Evolutionary conservation across 2,888 invertebrate species (phyloP), one percentile per base, ranked within the genome.

Genomic region (Polia nebulosa): DNA sequence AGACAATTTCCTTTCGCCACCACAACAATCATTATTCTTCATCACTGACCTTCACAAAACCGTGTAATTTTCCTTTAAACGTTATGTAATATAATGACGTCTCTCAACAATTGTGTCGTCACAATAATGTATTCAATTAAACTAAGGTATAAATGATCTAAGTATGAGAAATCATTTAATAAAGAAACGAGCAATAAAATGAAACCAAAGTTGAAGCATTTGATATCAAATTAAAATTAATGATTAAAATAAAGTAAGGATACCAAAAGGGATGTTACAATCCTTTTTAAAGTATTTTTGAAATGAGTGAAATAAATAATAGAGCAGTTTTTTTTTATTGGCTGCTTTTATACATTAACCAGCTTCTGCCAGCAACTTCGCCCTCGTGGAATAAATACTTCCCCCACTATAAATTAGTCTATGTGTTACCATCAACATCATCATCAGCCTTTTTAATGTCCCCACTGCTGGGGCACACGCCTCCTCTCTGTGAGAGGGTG

Each of bases 71-170:
- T 80, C 80, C 67, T 59, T 8, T 51, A 13, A 71, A 55, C 44
- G 15, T 71, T 67, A 65, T 51, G 53, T 57, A 75, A 66, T 58
- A 13, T 20, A 3, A 13, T 59, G 49, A 56, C 47, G 63, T 47
- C 47, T 29, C 17, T 25, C 22, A 2, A 41, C 20, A 2, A 53
- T 44, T 39, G 25, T 75, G 60, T 39, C 53, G 52, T 53, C 55
- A 81, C 1, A 34, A 41, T 66, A 49, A 66, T 65, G 65, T 60
- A 80, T 80, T 76, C 62, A 67, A 64, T 79, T 69, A 78, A 41
- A 47, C 44, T 15, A 39, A 17, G 36, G 20, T 39, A 39, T 17
- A 39, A 39, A 25, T 68, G 13, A 32, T 34, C 11, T 47, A 8
- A 66, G 7, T 51, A 8, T 9, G 13, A 44, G 41, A n/a, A 44